Evolutionary conservation across 1,140 invertebrate species (phyloP).

Genomic region (Muscidifurax raptorellus): DNA sequence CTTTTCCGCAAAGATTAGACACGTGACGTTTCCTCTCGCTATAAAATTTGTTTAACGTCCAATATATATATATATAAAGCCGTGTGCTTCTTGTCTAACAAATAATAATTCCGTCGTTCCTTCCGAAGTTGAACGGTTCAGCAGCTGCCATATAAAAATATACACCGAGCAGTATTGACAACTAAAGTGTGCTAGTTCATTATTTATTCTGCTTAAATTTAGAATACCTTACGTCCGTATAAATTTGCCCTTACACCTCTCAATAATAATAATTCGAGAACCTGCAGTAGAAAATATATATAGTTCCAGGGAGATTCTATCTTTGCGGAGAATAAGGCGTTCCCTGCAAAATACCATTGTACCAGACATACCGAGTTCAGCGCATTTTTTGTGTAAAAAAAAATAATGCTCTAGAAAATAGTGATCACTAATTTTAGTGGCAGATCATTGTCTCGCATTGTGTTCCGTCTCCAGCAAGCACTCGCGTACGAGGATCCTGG

Average conservation of each 20-base stretch:
- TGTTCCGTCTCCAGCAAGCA: constrained; percentile 88
- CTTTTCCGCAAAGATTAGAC: constrained; percentile 47
- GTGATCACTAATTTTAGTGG: constrained; percentile 59
- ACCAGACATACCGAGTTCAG: constrained; percentile 39
- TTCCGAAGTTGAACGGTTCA: constrained; percentile 33
- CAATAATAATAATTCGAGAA: constrained; percentile 55
- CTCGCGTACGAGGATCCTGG: constrained; percentile 87
- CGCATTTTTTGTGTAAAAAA: constrained; percentile 58
- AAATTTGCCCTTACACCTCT: constrained; percentile 54
- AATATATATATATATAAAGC: constrained; percentile 2
- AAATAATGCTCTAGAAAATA: constrained; percentile 64
- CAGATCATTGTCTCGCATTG: constrained; percentile 80
- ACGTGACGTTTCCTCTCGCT: neutral
- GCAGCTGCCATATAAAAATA: constrained; percentile 37
- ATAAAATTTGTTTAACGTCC: constrained; percentile 34
- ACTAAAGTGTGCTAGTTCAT: constrained; percentile 32
- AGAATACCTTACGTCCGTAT: constrained; percentile 47
- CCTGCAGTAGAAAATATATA: constrained; percentile 57
- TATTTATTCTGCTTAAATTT: constrained; percentile 51
- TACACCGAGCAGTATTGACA: constrained; percentile 17
- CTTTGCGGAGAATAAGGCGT: constrained; percentile 52
- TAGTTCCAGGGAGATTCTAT: constrained; percentile 47
- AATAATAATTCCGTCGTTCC: constrained; percentile 17
- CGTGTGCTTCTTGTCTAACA: constrained; percentile 22
- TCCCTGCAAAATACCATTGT: constrained; percentile 48